phyloP scores from a whole-genome alignment of 2,113 vertebrate species.

The Grallaria varia region DNA sequence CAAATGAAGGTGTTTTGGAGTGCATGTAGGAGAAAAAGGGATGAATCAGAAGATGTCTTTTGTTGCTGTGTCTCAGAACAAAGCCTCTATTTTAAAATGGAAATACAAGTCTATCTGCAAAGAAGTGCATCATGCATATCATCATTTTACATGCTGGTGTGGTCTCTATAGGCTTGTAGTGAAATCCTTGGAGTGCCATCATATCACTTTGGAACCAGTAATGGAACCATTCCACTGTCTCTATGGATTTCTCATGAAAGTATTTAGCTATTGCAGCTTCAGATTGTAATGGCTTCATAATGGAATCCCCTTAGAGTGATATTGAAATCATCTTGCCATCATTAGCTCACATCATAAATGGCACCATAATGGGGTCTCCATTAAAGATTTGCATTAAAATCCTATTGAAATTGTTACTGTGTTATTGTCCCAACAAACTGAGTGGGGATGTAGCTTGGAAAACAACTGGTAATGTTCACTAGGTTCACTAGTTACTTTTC shows the following conservation, averaged over 20 bases:
- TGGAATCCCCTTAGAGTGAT: constrained; percentile 31
- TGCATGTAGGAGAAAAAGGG: neutral
- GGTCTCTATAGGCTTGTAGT: neutral
- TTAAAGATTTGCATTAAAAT: constrained; percentile 33
- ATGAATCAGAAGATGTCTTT: neutral
- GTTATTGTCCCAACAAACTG: constrained; percentile 7
- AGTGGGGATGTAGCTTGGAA: neutral
- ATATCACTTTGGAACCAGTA: constrained; percentile 15
- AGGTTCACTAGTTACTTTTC: neutral
- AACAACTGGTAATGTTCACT: neutral
- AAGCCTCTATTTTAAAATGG: neutral
- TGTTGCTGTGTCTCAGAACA: neutral
- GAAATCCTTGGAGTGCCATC: constrained; percentile 26
- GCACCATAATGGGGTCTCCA: constrained; percentile 1
- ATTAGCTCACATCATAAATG: neutral
- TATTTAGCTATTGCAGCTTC: constrained; percentile 33
- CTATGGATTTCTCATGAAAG: constrained; percentile 5
- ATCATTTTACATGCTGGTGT: neutral
- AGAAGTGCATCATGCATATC: neutral
- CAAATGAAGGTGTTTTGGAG: neutral
- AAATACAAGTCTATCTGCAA: neutral
- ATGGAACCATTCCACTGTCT: constrained; percentile 21
- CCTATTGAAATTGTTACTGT: neutral
- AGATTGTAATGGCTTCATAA: constrained; percentile 55
- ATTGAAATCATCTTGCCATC: constrained; percentile 37